Conservation (phyloP, 2,888 invertebrate genomes). For the Galerucella calmariensis region DNA sequence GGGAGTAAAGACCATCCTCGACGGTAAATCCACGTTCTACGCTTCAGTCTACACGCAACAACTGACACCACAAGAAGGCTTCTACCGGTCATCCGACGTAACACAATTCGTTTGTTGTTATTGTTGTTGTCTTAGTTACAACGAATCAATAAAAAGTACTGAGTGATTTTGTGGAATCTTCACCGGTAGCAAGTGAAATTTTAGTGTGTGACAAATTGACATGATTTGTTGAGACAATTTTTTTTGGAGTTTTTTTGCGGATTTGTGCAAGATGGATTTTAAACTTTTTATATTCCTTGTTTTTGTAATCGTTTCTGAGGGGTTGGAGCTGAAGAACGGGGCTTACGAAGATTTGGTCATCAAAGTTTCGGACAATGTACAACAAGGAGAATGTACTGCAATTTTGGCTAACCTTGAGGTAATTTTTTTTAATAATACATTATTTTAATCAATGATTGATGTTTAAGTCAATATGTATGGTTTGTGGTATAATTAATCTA, state of each 20-base stretch:
- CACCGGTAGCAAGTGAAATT: constrained; percentile 23
- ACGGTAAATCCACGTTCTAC: constrained; percentile 26
- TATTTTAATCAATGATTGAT: no score
- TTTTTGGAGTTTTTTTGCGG: not conserved
- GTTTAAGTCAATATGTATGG: no score
- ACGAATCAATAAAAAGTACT: constrained; percentile 39
- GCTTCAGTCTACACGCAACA: constrained; percentile 36
- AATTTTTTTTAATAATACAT: constrained; percentile 43
- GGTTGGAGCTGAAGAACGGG: constrained; percentile 61
- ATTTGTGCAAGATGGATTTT: constrained; percentile 14
- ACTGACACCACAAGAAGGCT: constrained; percentile 14
- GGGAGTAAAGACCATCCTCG: constrained; percentile 44
- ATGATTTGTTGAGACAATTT: constrained; percentile 28
- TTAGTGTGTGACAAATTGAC: constrained; percentile 16
- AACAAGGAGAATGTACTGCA: constrained; percentile 63
- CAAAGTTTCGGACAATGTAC: constrained; percentile 64
- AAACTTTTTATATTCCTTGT: constrained; percentile 32
- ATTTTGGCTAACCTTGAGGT: constrained; percentile 67
- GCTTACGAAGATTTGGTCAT: constrained; percentile 67
- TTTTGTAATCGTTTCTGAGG: constrained; percentile 26
- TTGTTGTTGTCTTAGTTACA: constrained; percentile 43
- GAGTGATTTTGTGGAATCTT: constrained; percentile 35
- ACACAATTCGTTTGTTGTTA: constrained; percentile 43
- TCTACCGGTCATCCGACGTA: constrained; percentile 24
- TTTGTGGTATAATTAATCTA: no score